Evolutionary conservation across 2,797 vertebrate genomes (phyloP).

Genomic region (Scyliorhinus canicula): DNA sequence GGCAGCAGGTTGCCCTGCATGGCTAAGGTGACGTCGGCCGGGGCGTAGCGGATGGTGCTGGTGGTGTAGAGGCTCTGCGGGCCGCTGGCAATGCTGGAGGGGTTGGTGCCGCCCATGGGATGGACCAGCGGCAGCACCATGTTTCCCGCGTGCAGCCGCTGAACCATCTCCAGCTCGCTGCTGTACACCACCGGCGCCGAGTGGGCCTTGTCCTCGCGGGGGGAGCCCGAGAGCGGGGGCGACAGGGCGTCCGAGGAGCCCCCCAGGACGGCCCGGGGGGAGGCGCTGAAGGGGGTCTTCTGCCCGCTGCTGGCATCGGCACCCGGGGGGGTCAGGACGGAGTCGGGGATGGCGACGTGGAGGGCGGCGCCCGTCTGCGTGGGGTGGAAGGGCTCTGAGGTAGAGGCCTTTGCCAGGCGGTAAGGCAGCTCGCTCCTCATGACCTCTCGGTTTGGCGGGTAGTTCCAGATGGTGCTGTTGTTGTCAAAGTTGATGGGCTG

Average conservation of each 20-base stretch:
- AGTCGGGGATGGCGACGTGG: slow-evolving; percentile 57
- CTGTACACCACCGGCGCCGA: slow-evolving; percentile 58
- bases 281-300: slow-evolving; percentile 58
- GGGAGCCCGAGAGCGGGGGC: slow-evolving; percentile 63
- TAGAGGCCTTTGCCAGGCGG: slow-evolving; percentile 38
- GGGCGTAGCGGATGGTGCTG: slow-evolving; percentile 80
- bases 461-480: slow-evolving; percentile 42
- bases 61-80: slow-evolving; percentile 68
- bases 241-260: slow-evolving; percentile 48
- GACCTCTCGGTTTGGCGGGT: slow-evolving; percentile 41
- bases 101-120: slow-evolving; percentile 47
- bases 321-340: slow-evolving; percentile 53
- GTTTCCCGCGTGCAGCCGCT: slow-evolving; percentile 56
- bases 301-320: slow-evolving; percentile 45
- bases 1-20: slow-evolving; percentile 53
- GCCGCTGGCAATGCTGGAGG: neutral
- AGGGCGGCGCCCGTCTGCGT: slow-evolving; percentile 1
- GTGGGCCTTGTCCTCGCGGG: slow-evolving; percentile 58
- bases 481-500: slow-evolving; percentile 43
- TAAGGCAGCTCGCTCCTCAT: slow-evolving; percentile 18
- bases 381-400: neutral
- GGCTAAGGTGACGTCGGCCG: slow-evolving; percentile 69
- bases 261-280: slow-evolving; percentile 55
- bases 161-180: slow-evolving; percentile 37
- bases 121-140: slow-evolving; percentile 70